Evolutionary conservation across 2,113 vertebrate genomes (phyloP), one percentile per base, ranked within the genome.

Genomic region (Typhlomys cinereus): DNA sequence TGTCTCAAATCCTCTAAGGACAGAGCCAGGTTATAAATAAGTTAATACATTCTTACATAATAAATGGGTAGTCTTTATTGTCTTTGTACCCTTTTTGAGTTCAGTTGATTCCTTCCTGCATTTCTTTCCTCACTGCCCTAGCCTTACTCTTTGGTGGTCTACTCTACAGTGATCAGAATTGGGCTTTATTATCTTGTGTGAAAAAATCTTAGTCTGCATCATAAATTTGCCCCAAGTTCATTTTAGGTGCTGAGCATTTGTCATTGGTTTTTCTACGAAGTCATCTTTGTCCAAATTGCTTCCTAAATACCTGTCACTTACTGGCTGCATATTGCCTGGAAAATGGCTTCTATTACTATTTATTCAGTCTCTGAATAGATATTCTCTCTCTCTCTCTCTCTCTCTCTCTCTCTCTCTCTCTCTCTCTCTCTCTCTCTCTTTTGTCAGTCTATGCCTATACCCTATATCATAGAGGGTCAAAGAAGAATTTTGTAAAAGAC

Each of bases 1-100:
- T 76, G 25, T 79, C 75, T 93, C 50, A 83, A 90, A 76, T 81
- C n/a, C 25, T 90, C 44, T 36, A 48, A 71, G 31, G 52, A 62
- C 46, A 67, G n/a, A 93, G 88, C 36, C 64, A 76, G 7, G 20
- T 69, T 92, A 86, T 96, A 90, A 88, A 92, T 91, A 94, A 90
- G 74, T 94, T 20, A 94, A 87, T 59, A 31, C 9, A 69, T 52
- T 36, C 25, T 75, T 94, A 34, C 25, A 83, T 83, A 93, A 87
- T 92, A 89, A 95, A 89, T 91, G 50, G 34, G 50, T 82, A 88
- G 59, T 52, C 25, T 94, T 50, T 88, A 20, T 85, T 88, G 79
- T 84, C 20, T 89, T 91, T 23, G 9, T 44, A 20, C 7, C n/a
- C 57, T 91, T 94, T 93, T 62, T 31, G 18, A 88, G 44, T 79